A percentile compares a stretch with the other conserved stretches of the same genome.
Conservation (phyloP, 2,113 vertebrate genomes). For the Diadophis punctatus region DNA sequence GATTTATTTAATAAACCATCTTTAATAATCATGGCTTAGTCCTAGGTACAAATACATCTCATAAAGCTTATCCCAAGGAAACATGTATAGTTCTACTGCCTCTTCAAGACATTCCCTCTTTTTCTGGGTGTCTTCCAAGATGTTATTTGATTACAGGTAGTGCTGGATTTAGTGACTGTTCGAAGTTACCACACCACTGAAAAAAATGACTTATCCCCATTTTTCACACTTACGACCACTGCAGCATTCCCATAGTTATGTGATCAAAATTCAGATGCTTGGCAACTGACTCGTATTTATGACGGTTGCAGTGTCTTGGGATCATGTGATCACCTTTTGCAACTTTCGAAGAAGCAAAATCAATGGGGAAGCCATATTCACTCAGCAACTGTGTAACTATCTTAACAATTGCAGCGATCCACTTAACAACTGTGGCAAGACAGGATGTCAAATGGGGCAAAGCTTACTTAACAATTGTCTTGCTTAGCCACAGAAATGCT, state of each 20-base stretch:
- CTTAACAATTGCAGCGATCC: not conserved
- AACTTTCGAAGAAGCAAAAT: not conserved
- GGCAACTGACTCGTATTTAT: not conserved
- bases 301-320: not conserved
- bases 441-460: not conserved
- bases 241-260: not conserved
- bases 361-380: not conserved
- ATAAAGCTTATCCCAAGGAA: not conserved
- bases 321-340: not conserved
- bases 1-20: not conserved
- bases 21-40: not conserved
- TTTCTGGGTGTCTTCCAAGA: not conserved
- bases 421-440: not conserved
- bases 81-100: not conserved
- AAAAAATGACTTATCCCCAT: not conserved
- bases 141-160: not conserved
- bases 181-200: not conserved
- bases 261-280: not conserved
- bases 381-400: not conserved
- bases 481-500: not conserved
- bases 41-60: not conserved
- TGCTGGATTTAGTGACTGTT: not conserved
- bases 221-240: not conserved
- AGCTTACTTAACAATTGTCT: not conserved
- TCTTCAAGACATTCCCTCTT: not conserved